Base-by-base conservation (phyloP, 1,140 invertebrate genomes). In the Tetragonula clypearis region DNA sequence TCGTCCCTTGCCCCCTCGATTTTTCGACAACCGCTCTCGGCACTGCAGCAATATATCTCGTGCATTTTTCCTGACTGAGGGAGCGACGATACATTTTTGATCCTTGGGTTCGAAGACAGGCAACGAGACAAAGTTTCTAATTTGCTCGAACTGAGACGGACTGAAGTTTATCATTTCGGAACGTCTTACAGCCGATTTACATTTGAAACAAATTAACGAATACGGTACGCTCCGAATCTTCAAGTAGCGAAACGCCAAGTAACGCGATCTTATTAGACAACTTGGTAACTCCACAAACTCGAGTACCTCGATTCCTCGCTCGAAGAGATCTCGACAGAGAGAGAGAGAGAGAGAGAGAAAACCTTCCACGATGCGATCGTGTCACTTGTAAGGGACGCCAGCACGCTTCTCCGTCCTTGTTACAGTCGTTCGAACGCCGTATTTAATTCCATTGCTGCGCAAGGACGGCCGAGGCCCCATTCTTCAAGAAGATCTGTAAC, bases 381-480 rank as follows among this genome's bases (percentile, higher is more conserved):
- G 30, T 19, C 19, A 69, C 17, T 9, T 41, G 5, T 0, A 69
- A 35, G 35, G 41, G 21, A 69, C 68, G 17, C 19, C 30, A 41
- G 12, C 68, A 4, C 68, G 35, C 21, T 41, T 21, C 68, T 30
- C 9, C 19, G 17, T 35, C 68, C 11, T 41, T 17, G 68, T 69
- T 21, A 26, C 68, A 62, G 53, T 76, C 74, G 82, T 88, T 88
- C 53, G 60, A 71, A 71, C 75, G 65, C 65, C 35, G 35, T 35
- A 35, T 88, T 88, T 88, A 88, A 88, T 88, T 88, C 79, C 87
- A 86, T 89, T 89, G 62, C 23, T 35, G 41, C 76, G 68, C 83
- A 89, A 88, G 56, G 68, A 82, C 80, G 76, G n/a, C 6, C 41
- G 41, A 0, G 6, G 41, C 49, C 26, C 75, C 88, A 71, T 89